Percentiles rank a stretch among this genome's conserved stretches.
phyloP scores from a whole-genome alignment of 2,797 vertebrate species.

The Thalassophryne amazonica region DNA sequence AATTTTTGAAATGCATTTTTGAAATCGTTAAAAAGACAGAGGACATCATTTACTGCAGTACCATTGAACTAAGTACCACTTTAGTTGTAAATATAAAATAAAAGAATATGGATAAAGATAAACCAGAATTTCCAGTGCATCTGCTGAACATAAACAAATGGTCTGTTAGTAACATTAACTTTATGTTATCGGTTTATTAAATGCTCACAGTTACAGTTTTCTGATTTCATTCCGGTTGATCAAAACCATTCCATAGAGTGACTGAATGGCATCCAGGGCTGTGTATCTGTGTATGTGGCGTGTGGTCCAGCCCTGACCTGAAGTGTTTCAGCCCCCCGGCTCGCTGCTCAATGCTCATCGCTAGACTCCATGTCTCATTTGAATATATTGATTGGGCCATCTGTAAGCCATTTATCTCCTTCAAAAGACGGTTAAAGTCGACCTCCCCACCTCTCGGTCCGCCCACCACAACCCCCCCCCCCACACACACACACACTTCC shows the following conservation, averaged over 20 bases:
- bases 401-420: conserved; percentile 85
- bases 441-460: conserved; percentile 66
- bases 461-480: conserved; percentile 50
- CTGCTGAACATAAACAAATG: too few species aligned
- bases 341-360: conserved; percentile 48
- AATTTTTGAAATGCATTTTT: too few species aligned
- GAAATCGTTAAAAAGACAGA: too few species aligned
- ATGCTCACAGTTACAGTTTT: background rate
- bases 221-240: background rate
- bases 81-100: too few species aligned
- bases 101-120: too few species aligned
- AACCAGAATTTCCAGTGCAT: too few species aligned
- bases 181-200: too few species aligned
- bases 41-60: too few species aligned
- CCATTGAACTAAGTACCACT: too few species aligned
- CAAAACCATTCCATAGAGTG: too few species aligned
- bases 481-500: background rate
- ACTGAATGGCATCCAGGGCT: conserved; percentile 8
- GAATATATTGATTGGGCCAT: conserved; percentile 85
- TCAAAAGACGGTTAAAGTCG: conserved; percentile 80
- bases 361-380: conserved; percentile 77
- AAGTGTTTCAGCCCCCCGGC: conserved; percentile 28
- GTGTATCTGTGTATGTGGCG: conserved; percentile 22
- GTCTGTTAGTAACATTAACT: too few species aligned
- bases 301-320: conserved; percentile 50